Percentiles rank a stretch among this genome's conserved stretches.
phyloP scores from a whole-genome alignment of 2,888 invertebrate genomes.

The Trachelus tabidus region DNA sequence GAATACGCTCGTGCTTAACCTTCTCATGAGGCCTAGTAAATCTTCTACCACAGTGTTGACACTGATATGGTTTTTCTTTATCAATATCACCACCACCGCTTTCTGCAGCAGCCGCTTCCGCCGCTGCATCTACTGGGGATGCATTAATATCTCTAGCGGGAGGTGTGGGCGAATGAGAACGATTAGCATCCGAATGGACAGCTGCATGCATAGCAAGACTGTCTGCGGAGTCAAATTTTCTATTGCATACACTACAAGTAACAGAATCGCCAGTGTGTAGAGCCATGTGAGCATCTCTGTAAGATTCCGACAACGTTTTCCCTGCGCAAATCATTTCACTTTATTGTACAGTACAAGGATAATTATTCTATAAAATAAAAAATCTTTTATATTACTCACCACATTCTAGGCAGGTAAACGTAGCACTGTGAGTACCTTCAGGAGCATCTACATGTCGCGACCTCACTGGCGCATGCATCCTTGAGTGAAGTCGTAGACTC shows the following conservation, averaged over 20 bases:
- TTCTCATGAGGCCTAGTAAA: conserved; percentile 83
- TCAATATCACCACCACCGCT: conserved; percentile 23
- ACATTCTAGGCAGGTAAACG: conserved; percentile 60
- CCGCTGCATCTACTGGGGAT: conserved; percentile 8
- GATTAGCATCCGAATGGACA: conserved; percentile 69
- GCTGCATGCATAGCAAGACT: conserved; percentile 80
- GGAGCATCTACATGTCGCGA: conserved; percentile 67
- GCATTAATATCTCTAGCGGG: conserved; percentile 15
- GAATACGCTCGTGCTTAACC: conserved; percentile 86
- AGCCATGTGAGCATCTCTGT: conserved; percentile 74
- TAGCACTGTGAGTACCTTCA: conserved; percentile 54
- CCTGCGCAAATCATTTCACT: conserved; percentile 34
- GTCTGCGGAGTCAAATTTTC: conserved; percentile 74
- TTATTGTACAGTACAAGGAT: neutral
- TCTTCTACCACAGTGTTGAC: conserved; percentile 77
- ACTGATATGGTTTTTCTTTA: conserved; percentile 71
- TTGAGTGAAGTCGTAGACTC: conserved; percentile 74
- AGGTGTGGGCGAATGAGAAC: conserved; percentile 43
- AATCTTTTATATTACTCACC: conserved; percentile 39
- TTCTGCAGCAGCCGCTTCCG: neutral
- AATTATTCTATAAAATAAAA: neutral
- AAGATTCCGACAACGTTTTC: conserved; percentile 64
- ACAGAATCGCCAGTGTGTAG: conserved; percentile 72
- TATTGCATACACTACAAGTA: conserved; percentile 77
- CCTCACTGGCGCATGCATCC: conserved; percentile 80